These are phyloP conservation scores for Neomonachus schauinslandi DNA, from an alignment of 2,113 vertebrate species.

Conservation along the genomic window DNA sequence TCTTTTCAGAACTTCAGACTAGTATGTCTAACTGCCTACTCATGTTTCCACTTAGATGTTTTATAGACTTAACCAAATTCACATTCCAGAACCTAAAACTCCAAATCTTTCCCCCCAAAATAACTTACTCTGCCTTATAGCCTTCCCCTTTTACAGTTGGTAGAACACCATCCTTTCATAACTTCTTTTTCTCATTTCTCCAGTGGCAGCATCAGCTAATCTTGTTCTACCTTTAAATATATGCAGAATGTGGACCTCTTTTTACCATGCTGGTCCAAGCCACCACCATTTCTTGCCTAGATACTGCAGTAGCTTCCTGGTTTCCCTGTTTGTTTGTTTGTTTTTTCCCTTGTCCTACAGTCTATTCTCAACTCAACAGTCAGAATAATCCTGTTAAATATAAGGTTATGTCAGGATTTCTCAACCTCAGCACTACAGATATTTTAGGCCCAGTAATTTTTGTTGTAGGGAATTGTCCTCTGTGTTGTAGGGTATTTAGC, in stretches of 20 bases:
- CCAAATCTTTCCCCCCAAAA: background rate
- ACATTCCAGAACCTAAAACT: background rate
- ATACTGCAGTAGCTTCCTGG: background rate
- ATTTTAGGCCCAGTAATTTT: background rate
- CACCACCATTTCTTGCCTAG: background rate
- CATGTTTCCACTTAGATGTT: background rate
- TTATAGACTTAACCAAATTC: slow-evolving; percentile 9
- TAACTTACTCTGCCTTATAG: background rate
- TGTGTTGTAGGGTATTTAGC: background rate
- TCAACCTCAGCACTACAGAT: background rate
- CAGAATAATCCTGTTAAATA: background rate
- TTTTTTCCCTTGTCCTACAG: background rate
- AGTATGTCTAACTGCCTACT: background rate
- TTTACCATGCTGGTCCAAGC: background rate
- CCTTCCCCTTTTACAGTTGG: background rate
- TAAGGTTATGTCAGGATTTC: background rate
- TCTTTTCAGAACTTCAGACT: background rate
- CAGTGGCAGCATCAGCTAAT: background rate
- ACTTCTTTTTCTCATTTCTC: background rate
- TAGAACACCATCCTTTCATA: background rate
- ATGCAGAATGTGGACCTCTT: background rate
- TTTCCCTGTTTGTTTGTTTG: background rate
- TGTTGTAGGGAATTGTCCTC: background rate
- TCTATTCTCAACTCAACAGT: background rate
- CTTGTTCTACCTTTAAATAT: background rate